Percentiles rank a stretch among this genome's conserved stretches.
Conservation (phyloP, 2,797 vertebrate genomes). For the Chaenodraco wilsoni region DNA sequence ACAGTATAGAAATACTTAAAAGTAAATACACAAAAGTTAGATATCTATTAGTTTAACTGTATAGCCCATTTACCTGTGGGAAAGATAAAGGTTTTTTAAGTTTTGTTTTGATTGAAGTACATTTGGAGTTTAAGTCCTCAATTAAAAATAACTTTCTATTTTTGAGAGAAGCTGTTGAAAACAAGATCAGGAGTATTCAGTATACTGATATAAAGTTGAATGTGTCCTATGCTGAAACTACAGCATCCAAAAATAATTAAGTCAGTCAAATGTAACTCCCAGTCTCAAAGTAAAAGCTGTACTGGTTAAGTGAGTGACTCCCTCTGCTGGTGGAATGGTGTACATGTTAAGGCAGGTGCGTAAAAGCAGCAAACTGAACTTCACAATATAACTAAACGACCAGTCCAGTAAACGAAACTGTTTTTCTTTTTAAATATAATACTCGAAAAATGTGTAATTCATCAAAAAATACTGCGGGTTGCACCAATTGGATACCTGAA, state of each 20-base stretch:
- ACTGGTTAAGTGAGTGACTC: constrained; percentile 49
- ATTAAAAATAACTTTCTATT: background rate
- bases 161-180: background rate
- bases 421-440: background rate
- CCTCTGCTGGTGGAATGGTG: constrained; percentile 69
- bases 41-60: too few species aligned
- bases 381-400: background rate
- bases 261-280: background rate
- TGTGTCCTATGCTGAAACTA: background rate
- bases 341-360: constrained; percentile 54
- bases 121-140: background rate
- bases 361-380: constrained; percentile 29
- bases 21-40: background rate
- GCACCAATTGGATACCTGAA: background rate
- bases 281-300: background rate
- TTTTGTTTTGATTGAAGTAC: too few species aligned
- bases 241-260: background rate
- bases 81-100: too few species aligned
- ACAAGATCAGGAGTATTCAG: background rate
- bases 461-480: background rate
- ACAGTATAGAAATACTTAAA: background rate
- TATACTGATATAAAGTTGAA: background rate
- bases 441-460: background rate
- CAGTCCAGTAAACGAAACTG: background rate
- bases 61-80: too few species aligned